These are phyloP conservation scores for Nothoprocta pentlandii DNA, from an alignment of 2,113 vertebrate species.

Conservation along the genomic window DNA sequence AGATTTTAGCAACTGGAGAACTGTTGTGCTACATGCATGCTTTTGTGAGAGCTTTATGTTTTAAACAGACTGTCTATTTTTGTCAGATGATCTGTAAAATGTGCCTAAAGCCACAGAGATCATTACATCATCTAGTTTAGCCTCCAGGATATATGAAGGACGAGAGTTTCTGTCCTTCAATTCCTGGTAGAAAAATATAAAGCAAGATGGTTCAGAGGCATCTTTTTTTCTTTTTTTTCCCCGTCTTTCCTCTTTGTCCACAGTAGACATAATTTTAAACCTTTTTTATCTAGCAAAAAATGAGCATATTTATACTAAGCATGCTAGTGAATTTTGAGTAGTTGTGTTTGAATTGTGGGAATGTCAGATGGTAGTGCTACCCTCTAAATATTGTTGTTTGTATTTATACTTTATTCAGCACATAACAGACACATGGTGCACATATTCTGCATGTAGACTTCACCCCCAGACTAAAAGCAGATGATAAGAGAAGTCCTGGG, in stretches of 20 bases:
- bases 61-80: conserved; percentile 43
- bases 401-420: not conserved
- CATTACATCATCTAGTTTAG: conserved; percentile 2
- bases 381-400: not conserved
- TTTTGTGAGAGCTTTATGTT: conserved; percentile 4
- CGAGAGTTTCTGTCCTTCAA: not conserved
- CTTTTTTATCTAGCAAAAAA: not conserved
- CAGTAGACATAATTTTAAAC: not conserved
- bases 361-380: rapidly evolving
- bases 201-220: not conserved
- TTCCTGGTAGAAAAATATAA: conserved; percentile 17
- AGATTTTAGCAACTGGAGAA: not conserved
- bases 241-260: not conserved
- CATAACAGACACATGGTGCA: not conserved
- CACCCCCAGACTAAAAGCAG: not conserved
- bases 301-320: not conserved
- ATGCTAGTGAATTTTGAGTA: not conserved
- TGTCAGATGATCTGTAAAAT: conserved; percentile 29
- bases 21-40: not conserved
- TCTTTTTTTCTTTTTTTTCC: not conserved
- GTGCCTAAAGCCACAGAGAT: not conserved
- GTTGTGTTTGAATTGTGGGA: not conserved
- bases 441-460: not conserved
- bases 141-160: not conserved
- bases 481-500: not conserved